Percentiles rank a stretch among this genome's conserved stretches.
These are phyloP conservation scores for Illadopsis cleaveri DNA, from an alignment of 2,113 vertebrate species.

Conservation along the genomic window DNA sequence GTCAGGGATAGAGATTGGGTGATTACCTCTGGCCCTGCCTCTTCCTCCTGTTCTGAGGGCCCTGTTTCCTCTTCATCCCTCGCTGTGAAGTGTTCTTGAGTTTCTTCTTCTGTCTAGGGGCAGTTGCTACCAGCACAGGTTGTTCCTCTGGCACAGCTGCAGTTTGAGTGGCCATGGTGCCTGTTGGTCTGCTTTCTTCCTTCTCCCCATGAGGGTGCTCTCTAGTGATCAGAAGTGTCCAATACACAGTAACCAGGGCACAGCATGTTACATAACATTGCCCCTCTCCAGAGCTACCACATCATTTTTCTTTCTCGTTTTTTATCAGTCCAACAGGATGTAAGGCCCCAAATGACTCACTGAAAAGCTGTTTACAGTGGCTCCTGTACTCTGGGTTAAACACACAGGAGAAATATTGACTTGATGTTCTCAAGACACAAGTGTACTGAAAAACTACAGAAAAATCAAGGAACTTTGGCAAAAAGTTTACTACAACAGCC, in stretches of 20 bases:
- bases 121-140: background rate
- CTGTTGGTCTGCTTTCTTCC: background rate
- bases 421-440: background rate
- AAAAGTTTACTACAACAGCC: background rate
- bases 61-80: background rate
- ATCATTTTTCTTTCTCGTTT: background rate
- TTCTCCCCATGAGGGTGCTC: background rate
- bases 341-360: background rate
- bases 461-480: background rate
- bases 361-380: background rate
- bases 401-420: background rate
- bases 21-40: background rate
- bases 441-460: background rate
- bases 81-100: background rate
- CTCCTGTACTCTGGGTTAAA: background rate
- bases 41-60: background rate
- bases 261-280: background rate
- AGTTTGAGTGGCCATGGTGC: background rate
- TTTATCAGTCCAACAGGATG: background rate
- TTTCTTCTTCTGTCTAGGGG: background rate
- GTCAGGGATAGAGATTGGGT: background rate
- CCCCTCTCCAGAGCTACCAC: background rate
- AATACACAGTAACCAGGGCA: background rate
- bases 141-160: background rate
- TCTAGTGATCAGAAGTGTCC: too few species aligned